Percentiles rank a stretch among this genome's conserved stretches.
These are phyloP conservation scores for Horisme vitalbata DNA, from an alignment of 2,888 invertebrate genomes.

Conservation along the genomic window DNA sequence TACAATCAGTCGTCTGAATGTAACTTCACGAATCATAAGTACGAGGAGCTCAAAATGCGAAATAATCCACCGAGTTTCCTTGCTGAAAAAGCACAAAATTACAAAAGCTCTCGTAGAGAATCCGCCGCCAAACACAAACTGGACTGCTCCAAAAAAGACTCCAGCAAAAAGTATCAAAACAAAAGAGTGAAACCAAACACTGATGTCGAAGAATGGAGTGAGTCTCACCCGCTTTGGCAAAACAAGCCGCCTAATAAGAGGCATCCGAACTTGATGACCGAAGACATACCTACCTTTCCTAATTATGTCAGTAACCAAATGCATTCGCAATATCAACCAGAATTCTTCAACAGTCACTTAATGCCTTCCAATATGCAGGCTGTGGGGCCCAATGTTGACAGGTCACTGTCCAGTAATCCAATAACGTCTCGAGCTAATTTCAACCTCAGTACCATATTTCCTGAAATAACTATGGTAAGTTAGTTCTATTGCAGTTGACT, in stretches of 20 bases:
- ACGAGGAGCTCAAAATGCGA: slow-evolving; percentile 72
- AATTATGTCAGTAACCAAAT: slow-evolving; percentile 73
- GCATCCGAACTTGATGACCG: slow-evolving; percentile 62
- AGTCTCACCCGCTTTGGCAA: slow-evolving; percentile 69
- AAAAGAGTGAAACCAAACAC: slow-evolving; percentile 63
- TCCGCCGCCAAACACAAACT: slow-evolving; percentile 72
- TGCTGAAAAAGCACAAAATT: slow-evolving; percentile 63
- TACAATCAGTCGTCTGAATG: slow-evolving; percentile 72
- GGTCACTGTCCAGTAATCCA: slow-evolving; percentile 64
- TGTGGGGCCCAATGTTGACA: slow-evolving; percentile 60
- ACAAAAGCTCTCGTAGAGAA: slow-evolving; percentile 67
- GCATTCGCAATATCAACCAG: slow-evolving; percentile 70
- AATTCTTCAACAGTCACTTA: slow-evolving; percentile 71
- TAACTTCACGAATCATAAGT: slow-evolving; percentile 71
- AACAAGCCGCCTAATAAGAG: slow-evolving; percentile 63
- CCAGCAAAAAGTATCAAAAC: slow-evolving; percentile 70
- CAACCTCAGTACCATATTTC: slow-evolving; percentile 92
- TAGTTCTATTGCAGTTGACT: background rate
- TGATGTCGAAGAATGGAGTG: slow-evolving; percentile 72
- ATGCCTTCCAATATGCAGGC: slow-evolving; percentile 69
- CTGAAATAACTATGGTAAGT: slow-evolving; percentile 88
- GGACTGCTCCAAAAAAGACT: slow-evolving; percentile 76
- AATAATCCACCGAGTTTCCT: slow-evolving; percentile 59
- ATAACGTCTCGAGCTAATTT: slow-evolving; percentile 86
- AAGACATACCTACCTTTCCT: slow-evolving; percentile 67